phyloP scores from a whole-genome alignment of 2,888 invertebrate genomes.

The Nemoura dubitans region DNA sequence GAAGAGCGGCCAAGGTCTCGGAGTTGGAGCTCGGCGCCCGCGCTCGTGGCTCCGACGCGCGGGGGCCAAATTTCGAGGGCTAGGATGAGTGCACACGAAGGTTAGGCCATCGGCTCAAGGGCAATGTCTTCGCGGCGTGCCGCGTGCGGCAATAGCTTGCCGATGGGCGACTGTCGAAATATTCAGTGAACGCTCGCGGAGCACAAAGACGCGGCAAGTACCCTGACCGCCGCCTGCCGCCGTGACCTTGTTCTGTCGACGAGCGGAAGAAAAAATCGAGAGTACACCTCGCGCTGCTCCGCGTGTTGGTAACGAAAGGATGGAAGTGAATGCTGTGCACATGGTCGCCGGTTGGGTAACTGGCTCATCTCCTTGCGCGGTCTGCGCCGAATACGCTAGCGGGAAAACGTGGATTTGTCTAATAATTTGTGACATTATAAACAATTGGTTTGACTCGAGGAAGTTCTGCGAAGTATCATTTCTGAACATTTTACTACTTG shows the following conservation, averaged over 20 bases:
- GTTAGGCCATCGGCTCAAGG: constrained; percentile 26
- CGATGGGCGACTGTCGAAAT: constrained; percentile 13
- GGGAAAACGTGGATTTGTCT: too few relatives aligned
- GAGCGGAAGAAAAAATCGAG: neutral
- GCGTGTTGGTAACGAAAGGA: neutral
- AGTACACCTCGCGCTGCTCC: neutral
- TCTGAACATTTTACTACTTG: too few relatives aligned
- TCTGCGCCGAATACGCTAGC: too few relatives aligned
- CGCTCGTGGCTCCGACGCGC: neutral
- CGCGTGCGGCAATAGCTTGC: too few relatives aligned
- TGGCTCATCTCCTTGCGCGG: too few relatives aligned
- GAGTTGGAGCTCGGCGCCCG: neutral
- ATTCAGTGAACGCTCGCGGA: constrained; percentile 22
- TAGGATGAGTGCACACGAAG: constrained; percentile 37
- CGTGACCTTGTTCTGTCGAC: constrained; percentile 1
- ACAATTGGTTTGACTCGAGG: too few relatives aligned
- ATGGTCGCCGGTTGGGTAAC: neutral
- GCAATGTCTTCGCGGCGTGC: constrained; percentile 3
- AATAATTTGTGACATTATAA: too few relatives aligned
- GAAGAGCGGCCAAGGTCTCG: constrained; percentile 43
- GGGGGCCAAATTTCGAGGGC: constrained; percentile 26
- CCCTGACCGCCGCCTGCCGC: neutral
- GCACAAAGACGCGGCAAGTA: constrained; percentile 23
- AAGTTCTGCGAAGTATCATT: too few relatives aligned
- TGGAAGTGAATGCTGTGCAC: neutral